A percentile compares a stretch with the other conserved stretches of the same genome.
Conservation (phyloP, 2,113 vertebrate genomes). For the Pelobates fuscus region DNA sequence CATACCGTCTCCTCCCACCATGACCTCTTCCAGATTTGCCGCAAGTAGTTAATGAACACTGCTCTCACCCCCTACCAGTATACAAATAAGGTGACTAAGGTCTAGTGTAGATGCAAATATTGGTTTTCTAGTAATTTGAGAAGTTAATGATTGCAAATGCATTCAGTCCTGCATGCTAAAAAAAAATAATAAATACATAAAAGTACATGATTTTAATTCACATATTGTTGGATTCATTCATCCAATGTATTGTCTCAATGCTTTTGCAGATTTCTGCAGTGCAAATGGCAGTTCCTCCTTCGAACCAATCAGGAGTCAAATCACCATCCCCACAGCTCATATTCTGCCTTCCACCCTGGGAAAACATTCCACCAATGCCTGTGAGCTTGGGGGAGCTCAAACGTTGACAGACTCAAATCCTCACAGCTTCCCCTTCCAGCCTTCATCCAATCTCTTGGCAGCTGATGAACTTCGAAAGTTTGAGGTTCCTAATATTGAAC, state of each 20-base stretch:
- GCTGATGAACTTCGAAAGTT: slow-evolving; percentile 81
- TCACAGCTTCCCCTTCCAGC: slow-evolving; percentile 72
- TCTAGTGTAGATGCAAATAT: too few species aligned
- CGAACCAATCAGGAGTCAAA: slow-evolving; percentile 90
- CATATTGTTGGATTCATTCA: background rate
- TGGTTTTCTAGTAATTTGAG: background rate
- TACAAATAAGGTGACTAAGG: too few species aligned
- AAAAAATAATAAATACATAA: background rate
- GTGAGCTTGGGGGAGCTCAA: slow-evolving; percentile 62
- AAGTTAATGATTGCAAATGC: background rate
- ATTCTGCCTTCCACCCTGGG: slow-evolving; percentile 94
- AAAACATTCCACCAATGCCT: slow-evolving; percentile 73
- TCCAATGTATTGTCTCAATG: background rate
- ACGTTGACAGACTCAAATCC: slow-evolving; percentile 63
- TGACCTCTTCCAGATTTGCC: too few species aligned
- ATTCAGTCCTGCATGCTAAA: background rate
- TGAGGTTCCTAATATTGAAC: slow-evolving; percentile 82
- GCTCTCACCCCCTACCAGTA: too few species aligned
- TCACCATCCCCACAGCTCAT: slow-evolving; percentile 94
- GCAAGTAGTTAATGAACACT: too few species aligned
- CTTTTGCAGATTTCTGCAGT: slow-evolving; percentile 79
- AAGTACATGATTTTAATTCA: background rate
- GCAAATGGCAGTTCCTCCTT: slow-evolving; percentile 84
- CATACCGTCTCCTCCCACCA: too few species aligned
- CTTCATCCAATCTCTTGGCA: slow-evolving; percentile 70